Conservation (phyloP, 2,113 vertebrate species). For the Cygnus buccinator region DNA sequence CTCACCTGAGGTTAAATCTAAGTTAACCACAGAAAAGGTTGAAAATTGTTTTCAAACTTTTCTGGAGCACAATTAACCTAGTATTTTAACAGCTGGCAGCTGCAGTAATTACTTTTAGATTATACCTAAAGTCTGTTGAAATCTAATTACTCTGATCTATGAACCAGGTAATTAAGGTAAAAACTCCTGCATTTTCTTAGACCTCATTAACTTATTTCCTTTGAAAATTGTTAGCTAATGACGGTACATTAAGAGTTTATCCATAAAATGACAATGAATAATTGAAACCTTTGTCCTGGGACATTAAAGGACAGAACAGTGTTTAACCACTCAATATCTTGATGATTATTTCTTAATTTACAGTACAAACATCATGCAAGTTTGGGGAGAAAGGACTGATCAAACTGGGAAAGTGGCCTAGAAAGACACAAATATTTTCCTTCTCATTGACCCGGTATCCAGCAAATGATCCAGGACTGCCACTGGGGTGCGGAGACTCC, state of each 20-base stretch:
- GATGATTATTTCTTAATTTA: conserved; percentile 24
- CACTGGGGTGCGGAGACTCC: background rate
- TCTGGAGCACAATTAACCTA: conserved; percentile 25
- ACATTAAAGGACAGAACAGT: conserved; percentile 54
- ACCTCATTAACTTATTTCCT: conserved; percentile 72
- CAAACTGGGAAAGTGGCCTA: background rate
- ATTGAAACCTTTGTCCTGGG: conserved; percentile 57
- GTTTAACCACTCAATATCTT: conserved; percentile 27
- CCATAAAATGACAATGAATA: conserved; percentile 61
- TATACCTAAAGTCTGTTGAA: conserved; percentile 67
- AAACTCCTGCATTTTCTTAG: conserved; percentile 66
- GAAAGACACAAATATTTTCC: background rate
- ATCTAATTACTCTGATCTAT: conserved; percentile 76
- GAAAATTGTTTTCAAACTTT: conserved; percentile 49
- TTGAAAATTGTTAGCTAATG: conserved; percentile 71
- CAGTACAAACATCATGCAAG: background rate
- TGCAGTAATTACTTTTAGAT: conserved; percentile 71
- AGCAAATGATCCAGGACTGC: background rate
- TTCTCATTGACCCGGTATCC: background rate
- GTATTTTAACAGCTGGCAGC: conserved; percentile 72
- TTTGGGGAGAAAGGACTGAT: background rate
- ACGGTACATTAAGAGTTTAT: conserved; percentile 55
- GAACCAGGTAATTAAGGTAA: conserved; percentile 73
- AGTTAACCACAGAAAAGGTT: conserved; percentile 23
- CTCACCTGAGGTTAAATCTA: background rate